Base-by-base conservation (phyloP, 2,888 invertebrate species). In the Tiliacea aurago region DNA sequence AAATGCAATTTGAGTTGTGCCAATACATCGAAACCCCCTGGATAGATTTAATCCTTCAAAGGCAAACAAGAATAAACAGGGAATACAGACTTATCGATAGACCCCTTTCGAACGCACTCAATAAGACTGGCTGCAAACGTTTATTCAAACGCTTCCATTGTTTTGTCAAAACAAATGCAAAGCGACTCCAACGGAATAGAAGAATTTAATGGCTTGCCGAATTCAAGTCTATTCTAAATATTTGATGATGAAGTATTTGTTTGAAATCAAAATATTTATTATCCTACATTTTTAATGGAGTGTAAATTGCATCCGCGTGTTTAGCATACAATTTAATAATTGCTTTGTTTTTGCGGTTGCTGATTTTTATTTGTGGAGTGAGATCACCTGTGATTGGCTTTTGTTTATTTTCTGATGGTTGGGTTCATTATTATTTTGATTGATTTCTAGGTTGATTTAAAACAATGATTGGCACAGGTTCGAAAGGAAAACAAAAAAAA, bases 301-400 rank as follows among this genome's bases (percentile, higher is more conserved):
- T 85, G 84, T 80, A 84, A 85, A 85, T 81, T 85, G 80, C 78
- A 75, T 82, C 66, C 69, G 81, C 28, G 66, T 84, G 84, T 86
- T 86, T 85, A 76, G 63, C 77, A 73, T 74, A 73, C 67, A 79
- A 76, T 81, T 79, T 59, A 77, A 75, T 87, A 80, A 85, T 84
- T 81, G 87, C 78, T 83, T 87, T 82, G 82, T 84, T 81, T 82
- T 66, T 76, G 59, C 64, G 72, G 59, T 73, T n/a, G 37, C 28
- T 76, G 73, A 53, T 73, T 76, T 77, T 70, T 61, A 51, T 65
- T 70, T 61, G 51, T 64, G 6, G 53, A 67, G 85, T 83, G 59
- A 83, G 75, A 63, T 83, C 83, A 83, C 53, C 69, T 66, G 82
- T 68, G 73, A 61, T 68, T 71, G 43, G 53, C 45, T 61, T 74